Conservation (phyloP, 2,888 invertebrate species). For the Thera obeliscata region DNA sequence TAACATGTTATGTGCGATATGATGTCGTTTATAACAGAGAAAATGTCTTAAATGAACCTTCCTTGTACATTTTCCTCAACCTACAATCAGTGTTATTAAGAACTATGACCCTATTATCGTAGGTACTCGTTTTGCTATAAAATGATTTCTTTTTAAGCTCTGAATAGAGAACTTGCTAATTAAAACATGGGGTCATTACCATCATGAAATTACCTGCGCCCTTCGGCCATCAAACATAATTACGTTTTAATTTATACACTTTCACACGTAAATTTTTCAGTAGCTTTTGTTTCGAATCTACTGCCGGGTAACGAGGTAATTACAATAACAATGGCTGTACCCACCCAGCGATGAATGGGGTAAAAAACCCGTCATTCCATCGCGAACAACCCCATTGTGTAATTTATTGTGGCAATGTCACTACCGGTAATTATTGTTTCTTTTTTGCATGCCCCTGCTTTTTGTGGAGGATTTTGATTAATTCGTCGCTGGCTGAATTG, state of each 20-base stretch:
- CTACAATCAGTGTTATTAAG: slow-evolving; percentile 22
- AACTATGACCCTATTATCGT: slow-evolving; percentile 13
- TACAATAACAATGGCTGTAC: slow-evolving; percentile 68
- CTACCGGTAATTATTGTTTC: slow-evolving; percentile 49
- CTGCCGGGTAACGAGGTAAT: slow-evolving; percentile 68
- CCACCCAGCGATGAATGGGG: slow-evolving; percentile 53
- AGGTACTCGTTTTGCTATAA: slow-evolving; percentile 11
- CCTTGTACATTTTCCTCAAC: slow-evolving; percentile 20
- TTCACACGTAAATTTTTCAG: slow-evolving; percentile 45
- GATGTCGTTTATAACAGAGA: slow-evolving; percentile 39
- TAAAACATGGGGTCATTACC: slow-evolving; percentile 40
- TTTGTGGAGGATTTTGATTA: slow-evolving; percentile 41
- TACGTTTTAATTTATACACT: slow-evolving; percentile 47
- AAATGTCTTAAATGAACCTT: slow-evolving; percentile 27
- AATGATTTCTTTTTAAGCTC: slow-evolving; percentile 35
- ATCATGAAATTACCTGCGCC: slow-evolving; percentile 37
- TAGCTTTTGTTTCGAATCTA: slow-evolving; percentile 45
- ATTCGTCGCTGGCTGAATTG: slow-evolving; percentile 37
- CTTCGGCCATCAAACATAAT: slow-evolving; percentile 43
- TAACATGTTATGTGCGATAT: slow-evolving; percentile 47
- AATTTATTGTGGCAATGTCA: slow-evolving; percentile 62
- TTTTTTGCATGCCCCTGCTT: slow-evolving; percentile 43
- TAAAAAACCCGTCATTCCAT: slow-evolving; percentile 54
- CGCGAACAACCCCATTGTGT: slow-evolving; percentile 59
- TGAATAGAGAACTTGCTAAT: slow-evolving; percentile 36